Evolutionary conservation across 2,797 vertebrate species (phyloP), one percentile per base, ranked within the genome.

Genomic region (Smutsia gigantea): DNA sequence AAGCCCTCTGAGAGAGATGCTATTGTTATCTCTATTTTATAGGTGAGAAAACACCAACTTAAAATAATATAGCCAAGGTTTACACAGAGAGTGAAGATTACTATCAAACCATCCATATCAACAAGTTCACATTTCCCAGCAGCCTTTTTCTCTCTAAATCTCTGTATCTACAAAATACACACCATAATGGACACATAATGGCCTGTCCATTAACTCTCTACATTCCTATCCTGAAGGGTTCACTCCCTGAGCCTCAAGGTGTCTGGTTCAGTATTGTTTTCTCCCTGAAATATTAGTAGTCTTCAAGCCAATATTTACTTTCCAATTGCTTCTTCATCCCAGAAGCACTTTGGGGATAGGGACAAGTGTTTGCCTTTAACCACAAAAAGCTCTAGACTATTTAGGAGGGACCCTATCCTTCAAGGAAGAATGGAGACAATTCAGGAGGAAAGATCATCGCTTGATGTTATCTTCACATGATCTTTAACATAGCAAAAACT

Each of bases 11-110:
- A 75, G 15, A 31, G 19, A 92, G 72, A 29, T 25, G 55, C 25
- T 68, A 68, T 53, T 75, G 86, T 46, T 57, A 53, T 27, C 31
- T 83, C 72, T 68, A 74, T 63, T 90, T 95, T 69, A 82, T 29
- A 63, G 53, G 95, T 57, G 27, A 63, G 51, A 74, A 87, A 87
- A 64, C 13, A 82, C 59, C 57, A 81, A 29, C 37, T 71, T 71
- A 77, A 9, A 94, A 84, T 57, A 87, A 53, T 29, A 90, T 75
- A 72, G 21, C 42, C 19, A 94, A 96, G 31, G 55, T n/a, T 94
- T 74, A 94, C 53, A 91, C 0, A 74, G 27, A 66, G 25, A 68
- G 42, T 90, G 19, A 89, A 46, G n/a, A 92, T 55, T n/a, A 82
- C 31, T 75, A 82, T 34, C 34, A 34, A 79, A 42, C 23, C 37